phyloP scores from a whole-genome alignment of 2,113 vertebrate species.

The Callopanchax toddi region DNA sequence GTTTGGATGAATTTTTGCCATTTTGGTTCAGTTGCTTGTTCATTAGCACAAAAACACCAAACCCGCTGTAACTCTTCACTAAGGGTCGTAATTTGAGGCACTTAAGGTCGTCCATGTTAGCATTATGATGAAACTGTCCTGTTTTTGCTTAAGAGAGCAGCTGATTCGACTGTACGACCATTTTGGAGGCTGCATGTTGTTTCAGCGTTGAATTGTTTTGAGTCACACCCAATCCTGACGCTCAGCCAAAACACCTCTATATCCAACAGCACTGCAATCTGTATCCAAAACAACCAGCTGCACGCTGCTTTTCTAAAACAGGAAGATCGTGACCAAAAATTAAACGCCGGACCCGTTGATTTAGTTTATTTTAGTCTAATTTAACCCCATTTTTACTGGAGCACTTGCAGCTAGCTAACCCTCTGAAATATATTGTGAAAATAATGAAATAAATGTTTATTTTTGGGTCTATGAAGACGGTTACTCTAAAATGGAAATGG shows the following conservation, averaged over 20 bases:
- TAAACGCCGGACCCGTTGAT: too few relatives aligned
- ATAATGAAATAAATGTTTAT: not conserved
- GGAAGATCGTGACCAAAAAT: too few relatives aligned
- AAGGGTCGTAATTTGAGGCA: not conserved
- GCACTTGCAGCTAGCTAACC: too few relatives aligned
- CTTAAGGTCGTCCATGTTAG: too few relatives aligned
- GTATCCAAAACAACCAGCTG: too few relatives aligned
- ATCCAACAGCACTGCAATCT: not conserved
- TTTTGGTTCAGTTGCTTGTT: not conserved
- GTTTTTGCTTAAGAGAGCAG: not conserved
- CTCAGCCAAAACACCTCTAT: not conserved
- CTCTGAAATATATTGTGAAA: not conserved
- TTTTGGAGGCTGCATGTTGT: too few relatives aligned
- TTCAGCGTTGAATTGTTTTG: too few relatives aligned
- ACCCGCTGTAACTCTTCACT: not conserved
- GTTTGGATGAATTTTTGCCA: constrained; percentile 18
- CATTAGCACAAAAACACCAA: not conserved
- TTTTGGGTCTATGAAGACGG: not conserved
- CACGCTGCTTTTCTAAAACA: too few relatives aligned
- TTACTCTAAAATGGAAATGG: not conserved
- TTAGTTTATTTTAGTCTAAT: too few relatives aligned
- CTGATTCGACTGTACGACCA: not conserved
- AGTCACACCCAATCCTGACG: too few relatives aligned
- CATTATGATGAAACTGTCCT: too few relatives aligned
- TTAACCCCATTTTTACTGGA: too few relatives aligned